Base-by-base conservation (phyloP, 2,888 invertebrate species). In the Augochlorella aurata region DNA sequence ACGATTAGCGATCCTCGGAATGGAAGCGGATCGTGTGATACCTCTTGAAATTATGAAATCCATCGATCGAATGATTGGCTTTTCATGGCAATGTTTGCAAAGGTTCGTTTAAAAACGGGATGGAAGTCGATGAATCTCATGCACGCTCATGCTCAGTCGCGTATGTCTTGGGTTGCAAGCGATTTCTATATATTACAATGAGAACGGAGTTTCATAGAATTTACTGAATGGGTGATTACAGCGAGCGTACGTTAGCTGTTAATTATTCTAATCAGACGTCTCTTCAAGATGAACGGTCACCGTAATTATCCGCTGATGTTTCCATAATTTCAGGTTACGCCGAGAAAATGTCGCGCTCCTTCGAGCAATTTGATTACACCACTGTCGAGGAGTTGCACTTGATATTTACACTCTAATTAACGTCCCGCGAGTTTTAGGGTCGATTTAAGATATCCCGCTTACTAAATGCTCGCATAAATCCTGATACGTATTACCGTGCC, bases 171-270 rank as follows among this genome's bases (percentile, higher is more conserved):
- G 58, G 16, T 47, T 16, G 24, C 54, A 14, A 54, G 72, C 77
- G 75, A 81, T 83, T 78, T 81, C 75, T 77, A 81, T 83, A 75
- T 58, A 73, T 81, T 73, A 75, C 67, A 74, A 81, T 58, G 71
- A 73, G 77, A 81, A 72, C 74, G 65, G 68, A 77, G 77, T 81
- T 74, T 70, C 81, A 50, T 81, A 72, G 81, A 77, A 81, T 77
- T 77, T 67, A 69, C 71, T 74, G 81, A 83, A 83, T 73, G 73
- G 73, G 45, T 72, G 75, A 82, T 82, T 73, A 73, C 71, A 44
- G 50, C 38, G 21, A 49, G n/a, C 65, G 63, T 45, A 45, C 47
- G 72, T 66, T 65, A 29, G 63, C 61, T 63, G 67, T 80, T 82
- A 76, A 82, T 82, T 76, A 52, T 73, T 73, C 58, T 61, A 52